These are phyloP conservation scores for Euleptes europaea DNA, from an alignment of 2,113 vertebrate species.

Conservation along the genomic window DNA sequence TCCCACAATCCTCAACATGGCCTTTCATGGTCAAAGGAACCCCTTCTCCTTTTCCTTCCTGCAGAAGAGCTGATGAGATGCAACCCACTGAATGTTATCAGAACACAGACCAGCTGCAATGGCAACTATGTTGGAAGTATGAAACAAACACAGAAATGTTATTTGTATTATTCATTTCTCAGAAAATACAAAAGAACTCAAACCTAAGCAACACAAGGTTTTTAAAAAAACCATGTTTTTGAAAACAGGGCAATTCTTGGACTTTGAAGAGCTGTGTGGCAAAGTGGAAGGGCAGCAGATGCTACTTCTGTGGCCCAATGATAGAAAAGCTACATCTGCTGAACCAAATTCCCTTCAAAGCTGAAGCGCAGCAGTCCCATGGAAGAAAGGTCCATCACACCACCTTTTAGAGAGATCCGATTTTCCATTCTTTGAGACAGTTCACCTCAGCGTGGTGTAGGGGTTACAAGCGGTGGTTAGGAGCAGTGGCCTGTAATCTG, in stretches of 20 bases:
- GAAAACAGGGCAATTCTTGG: not conserved
- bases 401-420: conserved; percentile 43
- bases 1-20: too few species aligned
- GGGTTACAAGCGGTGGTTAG: too few species aligned
- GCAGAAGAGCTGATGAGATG: too few species aligned
- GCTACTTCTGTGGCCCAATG: not conserved
- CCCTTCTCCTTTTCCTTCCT: too few species aligned
- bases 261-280: not conserved
- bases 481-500: too few species aligned
- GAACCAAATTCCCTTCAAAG: not conserved
- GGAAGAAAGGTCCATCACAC: not conserved
- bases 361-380: not conserved
- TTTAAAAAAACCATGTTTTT: not conserved
- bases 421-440: conserved; percentile 30
- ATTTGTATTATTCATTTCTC: too few species aligned
- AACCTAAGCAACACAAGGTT: not conserved
- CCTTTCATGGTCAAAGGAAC: too few species aligned
- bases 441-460: too few species aligned
- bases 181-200: not conserved
- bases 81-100: too few species aligned
- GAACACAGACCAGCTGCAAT: too few species aligned
- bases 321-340: not conserved
- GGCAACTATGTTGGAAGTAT: too few species aligned
- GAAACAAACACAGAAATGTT: too few species aligned
- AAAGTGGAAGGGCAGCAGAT: not conserved